Base-by-base conservation (phyloP, 2,888 invertebrate species). In the Gerris lacustris region DNA sequence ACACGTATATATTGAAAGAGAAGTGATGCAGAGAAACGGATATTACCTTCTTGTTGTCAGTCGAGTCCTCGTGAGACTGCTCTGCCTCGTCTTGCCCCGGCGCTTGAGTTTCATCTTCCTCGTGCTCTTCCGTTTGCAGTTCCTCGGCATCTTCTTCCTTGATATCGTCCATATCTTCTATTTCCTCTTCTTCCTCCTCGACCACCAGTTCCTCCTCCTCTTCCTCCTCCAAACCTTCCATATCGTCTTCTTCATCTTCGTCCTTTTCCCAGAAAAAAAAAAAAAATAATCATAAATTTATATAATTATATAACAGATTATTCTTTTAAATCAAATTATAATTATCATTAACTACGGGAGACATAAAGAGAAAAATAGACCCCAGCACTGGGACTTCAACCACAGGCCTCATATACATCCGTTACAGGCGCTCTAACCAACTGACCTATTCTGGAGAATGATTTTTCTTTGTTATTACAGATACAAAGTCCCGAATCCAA, bases 31-130 rank as follows among this genome's bases (percentile, higher is more conserved):
- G 31, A 2, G 31, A 31, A 31, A 1, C 31, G 4, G 4, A 31
- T 4, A 31, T 31, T 15, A 68, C 70, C 43, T 73, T 73, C 67
- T 73, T 72, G n/a, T 72, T 71, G 6, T 69, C 72, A 66, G 43
- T 47, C 45, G 45, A 45, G n/a, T 73, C 71, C 47, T 67, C 68
- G 62, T 71, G 63, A 43, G 44, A n/a, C 17, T 63, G 63, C 44
- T 68, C 63, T 6, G 9, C 5, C 31, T 70, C 69, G 5, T 72
- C 63, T 70, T 69, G 63, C 44, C 64, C 69, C 44, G 66, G 63
- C 44, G 44, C 62, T 62, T 62, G 44, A 6, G 18, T 62, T 44
- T 63, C 68, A 45, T 63, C 71, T n/a, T 55, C 47, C 15, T 15
- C 71, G 69, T 11, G 66, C 44, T 43, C 69, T 6, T 66, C 69